A percentile compares a stretch with the other conserved stretches of the same genome.
phyloP scores from a whole-genome alignment of 2,113 vertebrate genomes.

The Acanthochromis polyacanthus region DNA sequence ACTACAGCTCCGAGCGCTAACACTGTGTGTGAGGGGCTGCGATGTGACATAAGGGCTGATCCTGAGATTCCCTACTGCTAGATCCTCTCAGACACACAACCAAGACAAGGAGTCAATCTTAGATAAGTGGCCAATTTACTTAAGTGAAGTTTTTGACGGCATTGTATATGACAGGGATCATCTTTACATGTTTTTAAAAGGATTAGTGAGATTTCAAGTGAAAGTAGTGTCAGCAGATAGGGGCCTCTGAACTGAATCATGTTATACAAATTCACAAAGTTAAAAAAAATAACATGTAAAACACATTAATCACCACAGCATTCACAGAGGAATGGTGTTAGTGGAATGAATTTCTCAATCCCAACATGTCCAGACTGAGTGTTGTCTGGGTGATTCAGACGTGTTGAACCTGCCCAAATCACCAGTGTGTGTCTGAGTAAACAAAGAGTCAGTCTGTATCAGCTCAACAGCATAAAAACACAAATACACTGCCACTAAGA shows the following conservation, averaged over 20 bases:
- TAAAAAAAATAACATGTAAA: background rate
- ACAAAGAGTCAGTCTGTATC: conserved; percentile 54
- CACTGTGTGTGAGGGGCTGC: conserved; percentile 23
- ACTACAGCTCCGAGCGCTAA: conserved; percentile 29
- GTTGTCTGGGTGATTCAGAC: conserved; percentile 51
- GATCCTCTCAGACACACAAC: conserved; percentile 40
- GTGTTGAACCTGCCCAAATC: conserved; percentile 59
- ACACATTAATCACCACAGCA: conserved; percentile 23
- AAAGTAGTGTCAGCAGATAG: background rate
- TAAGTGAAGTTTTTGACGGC: conserved; percentile 8
- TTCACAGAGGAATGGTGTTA: background rate
- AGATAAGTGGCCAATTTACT: background rate
- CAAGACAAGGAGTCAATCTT: conserved; percentile 3
- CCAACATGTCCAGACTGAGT: conserved; percentile 60
- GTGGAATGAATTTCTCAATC: conserved; percentile 58
- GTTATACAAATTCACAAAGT: background rate
- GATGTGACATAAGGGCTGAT: conserved; percentile 45
- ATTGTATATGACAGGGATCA: background rate
- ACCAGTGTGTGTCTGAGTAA: conserved; percentile 20
- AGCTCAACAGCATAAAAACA: conserved; percentile 46
- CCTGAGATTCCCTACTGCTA: conserved; percentile 29
- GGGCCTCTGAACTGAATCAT: background rate
- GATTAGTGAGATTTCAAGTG: conserved; percentile 7
- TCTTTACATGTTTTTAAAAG: background rate
- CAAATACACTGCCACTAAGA: conserved; percentile 37